Evolutionary conservation across 2,797 vertebrate genomes (phyloP), one percentile per base, ranked within the genome.

Genomic region (Tiaroga cobitis): DNA sequence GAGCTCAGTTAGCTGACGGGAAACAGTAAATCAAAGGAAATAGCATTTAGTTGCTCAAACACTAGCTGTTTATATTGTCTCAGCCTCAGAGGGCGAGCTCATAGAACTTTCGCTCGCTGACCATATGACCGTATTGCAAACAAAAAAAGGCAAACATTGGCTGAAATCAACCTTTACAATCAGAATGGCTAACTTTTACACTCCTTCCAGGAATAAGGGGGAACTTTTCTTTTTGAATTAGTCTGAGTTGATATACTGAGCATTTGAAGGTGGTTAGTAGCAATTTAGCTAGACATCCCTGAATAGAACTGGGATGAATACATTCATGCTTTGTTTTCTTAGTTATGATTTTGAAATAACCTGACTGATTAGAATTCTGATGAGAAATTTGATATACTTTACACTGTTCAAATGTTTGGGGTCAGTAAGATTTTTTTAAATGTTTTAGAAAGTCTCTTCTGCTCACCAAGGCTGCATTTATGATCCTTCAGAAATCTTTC

Each of bases 21-120:
- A 69, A 51, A 51, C 37, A 75, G 29, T 32, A 65, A 56, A 81
- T 46, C 83, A 85, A 49, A 79, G 85, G 41, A 3, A 73, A 65
- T 9, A 70, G 26, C 46, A 69, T 39, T 69, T 39, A 56, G 63
- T 56, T 81, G 49, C 65, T 51, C 43, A 81, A 81, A 68, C 46
- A 56, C 34, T 54, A 18, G 41, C 3, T 19, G n/a, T 79, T 46
- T 77, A 41, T 78, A 78, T 26, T 61, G 54, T 77, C 54, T 43
- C 8, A 43, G 56, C 9, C 56, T 46, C n/a, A 32, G 56, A 32
- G 39, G 59, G 39, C 18, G 6, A 0, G 16, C 39, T 80, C 9
- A 65, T 2, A 0, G 9, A 41, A n/a, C 24, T 41, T 78, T 19
- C 5, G 0, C 59, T 41, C 8, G 75, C 75, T 78, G 37, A 41